Evolutionary conservation across 2,888 invertebrate species (phyloP), one percentile per base, ranked within the genome.

Genomic region (Lymantria monacha): DNA sequence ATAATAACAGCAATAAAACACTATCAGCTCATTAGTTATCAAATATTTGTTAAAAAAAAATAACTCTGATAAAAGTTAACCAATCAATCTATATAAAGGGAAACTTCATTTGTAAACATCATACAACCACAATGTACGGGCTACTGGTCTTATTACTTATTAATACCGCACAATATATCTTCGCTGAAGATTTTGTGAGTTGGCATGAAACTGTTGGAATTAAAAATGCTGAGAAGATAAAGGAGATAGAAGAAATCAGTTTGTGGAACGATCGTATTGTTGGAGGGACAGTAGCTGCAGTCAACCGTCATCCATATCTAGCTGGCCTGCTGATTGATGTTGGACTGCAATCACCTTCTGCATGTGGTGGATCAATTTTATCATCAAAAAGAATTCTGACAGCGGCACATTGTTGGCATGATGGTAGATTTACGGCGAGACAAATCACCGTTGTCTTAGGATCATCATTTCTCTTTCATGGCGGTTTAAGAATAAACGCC

Each of bases 331-430:
- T 86, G 14, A 81, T 87, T 30, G 81, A 85, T 38, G 53, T 74
- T 38, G 85, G 83, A 12, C 48, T 75, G 3, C 12, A 55, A 0
- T 60, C 70, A 0, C 79, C 76, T 8, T 82, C 85, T 0, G 84
- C 81, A 0, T 87, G 87, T 47, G 87, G 87, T 7, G 86, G 85
- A 36, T 80, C 87, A 0, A 64, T 87, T 5, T 53, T 87, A 7
- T 70, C 81, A 0, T 47, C 67, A 11, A 69, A 65, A 9, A 81
- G 79, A 57, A 70, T 87, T 3, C 55, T 87, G 9, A 87, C 87
- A 9, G 87, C 87, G 1, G 87, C 87, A 9, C 87, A 87, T 59
- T 87, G 87, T 62, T 87, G 85, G 85, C 72, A 62, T 49, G 85
- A 86, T 49, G 85, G 85, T 41, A 61, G 71, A 48, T 69, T 71